These are phyloP conservation scores for Triops cancriformis DNA, from an alignment of 1,140 invertebrate species.

Conservation along the genomic window DNA sequence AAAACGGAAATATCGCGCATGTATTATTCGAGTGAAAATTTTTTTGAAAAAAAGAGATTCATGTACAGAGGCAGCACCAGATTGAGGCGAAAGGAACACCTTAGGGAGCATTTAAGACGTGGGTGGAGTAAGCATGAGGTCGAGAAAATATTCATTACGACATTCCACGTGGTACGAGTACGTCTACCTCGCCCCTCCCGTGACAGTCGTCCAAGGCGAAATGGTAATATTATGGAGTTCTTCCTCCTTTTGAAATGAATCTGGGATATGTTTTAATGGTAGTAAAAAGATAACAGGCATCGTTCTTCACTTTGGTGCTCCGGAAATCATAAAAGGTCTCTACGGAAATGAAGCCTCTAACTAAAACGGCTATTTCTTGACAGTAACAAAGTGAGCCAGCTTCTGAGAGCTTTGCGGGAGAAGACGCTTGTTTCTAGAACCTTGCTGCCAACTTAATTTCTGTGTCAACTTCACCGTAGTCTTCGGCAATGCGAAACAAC, in stretches of 20 bases:
- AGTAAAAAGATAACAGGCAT: neutral
- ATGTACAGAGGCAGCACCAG: neutral
- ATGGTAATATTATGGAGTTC: too few species aligned
- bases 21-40: neutral
- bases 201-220: too few species aligned
- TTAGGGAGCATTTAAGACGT: neutral
- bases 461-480: neutral
- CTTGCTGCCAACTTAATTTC: neutral
- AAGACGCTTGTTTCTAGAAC: neutral
- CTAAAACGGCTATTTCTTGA: neutral
- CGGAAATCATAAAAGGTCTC: neutral
- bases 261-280: neutral
- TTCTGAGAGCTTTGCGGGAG: neutral
- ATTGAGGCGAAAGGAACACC: neutral
- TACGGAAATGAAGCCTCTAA: slow-evolving; percentile 1
- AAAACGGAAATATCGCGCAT: neutral
- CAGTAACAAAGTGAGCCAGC: neutral
- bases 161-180: neutral
- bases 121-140: neutral
- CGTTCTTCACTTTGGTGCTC: neutral
- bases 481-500: neutral
- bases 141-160: neutral
- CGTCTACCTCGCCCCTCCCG: too few species aligned
- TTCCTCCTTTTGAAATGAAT: too few species aligned
- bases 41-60: neutral